These are phyloP conservation scores for Sciurus carolinensis DNA, from an alignment of 2,797 vertebrate genomes.

Conservation along the genomic window DNA sequence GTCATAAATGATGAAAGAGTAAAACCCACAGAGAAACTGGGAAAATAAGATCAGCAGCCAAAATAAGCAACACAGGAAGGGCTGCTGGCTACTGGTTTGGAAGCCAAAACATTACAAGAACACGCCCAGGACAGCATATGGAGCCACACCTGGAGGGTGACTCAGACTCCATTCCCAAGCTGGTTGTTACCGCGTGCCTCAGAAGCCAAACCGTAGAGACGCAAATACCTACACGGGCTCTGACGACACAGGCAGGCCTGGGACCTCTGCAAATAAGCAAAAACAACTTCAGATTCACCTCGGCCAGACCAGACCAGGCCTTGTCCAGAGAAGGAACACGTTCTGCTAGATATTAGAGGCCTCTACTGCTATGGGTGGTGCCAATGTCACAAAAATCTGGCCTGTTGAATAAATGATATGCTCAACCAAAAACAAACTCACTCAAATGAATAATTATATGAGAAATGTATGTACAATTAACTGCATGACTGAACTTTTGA, in stretches of 20 bases:
- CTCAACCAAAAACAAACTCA: slow-evolving; percentile 88
- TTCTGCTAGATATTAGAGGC: slow-evolving; percentile 84
- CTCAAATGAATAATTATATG: slow-evolving; percentile 89
- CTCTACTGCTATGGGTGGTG: slow-evolving; percentile 85
- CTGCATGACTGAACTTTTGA: slow-evolving; percentile 75
- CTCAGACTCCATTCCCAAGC: slow-evolving; percentile 86
- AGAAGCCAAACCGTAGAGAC: slow-evolving; percentile 87
- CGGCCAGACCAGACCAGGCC: slow-evolving; percentile 82
- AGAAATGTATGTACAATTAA: slow-evolving; percentile 86
- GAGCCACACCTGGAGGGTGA: slow-evolving; percentile 92
- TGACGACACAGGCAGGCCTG: slow-evolving; percentile 78
- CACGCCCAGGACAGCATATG: slow-evolving; percentile 89
- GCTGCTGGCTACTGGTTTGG: slow-evolving; percentile 92
- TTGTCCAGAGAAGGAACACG: slow-evolving; percentile 77
- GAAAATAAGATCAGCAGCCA: slow-evolving; percentile 91
- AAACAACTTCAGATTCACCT: slow-evolving; percentile 81
- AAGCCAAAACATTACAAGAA: slow-evolving; percentile 90
- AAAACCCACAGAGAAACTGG: slow-evolving; percentile 90
- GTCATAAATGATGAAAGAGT: slow-evolving; percentile 94
- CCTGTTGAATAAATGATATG: slow-evolving; percentile 83
- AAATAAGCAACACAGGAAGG: slow-evolving; percentile 94
- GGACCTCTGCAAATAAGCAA: slow-evolving; percentile 80
- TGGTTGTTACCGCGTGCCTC: slow-evolving; percentile 88
- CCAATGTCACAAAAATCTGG: slow-evolving; percentile 84
- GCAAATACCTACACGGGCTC: slow-evolving; percentile 83